These are phyloP conservation scores for Mythimna ferrago DNA, from an alignment of 2,888 invertebrate species.

Conservation along the genomic window DNA sequence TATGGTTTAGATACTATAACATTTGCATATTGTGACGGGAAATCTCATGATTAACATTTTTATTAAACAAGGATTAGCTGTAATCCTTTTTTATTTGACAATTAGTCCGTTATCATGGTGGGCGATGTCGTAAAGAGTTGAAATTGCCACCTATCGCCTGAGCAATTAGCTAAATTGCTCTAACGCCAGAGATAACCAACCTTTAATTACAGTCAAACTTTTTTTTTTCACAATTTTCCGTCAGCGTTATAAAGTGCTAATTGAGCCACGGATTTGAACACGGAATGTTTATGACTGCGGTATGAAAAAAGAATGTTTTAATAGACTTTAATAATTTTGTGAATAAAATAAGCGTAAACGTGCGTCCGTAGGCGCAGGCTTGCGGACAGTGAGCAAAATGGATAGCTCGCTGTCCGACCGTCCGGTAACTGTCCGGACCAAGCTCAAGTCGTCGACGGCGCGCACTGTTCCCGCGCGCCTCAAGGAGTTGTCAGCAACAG, in stretches of 20 bases:
- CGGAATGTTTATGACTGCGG: constrained; percentile 45
- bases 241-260: constrained; percentile 76
- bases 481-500: no score
- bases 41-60: constrained; percentile 90
- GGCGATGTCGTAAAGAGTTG: constrained; percentile 89
- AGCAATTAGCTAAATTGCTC: constrained; percentile 86
- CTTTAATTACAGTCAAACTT: constrained; percentile 76
- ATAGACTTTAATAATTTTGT: constrained; percentile 48
- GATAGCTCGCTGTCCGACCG: no score
- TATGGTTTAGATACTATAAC: constrained; percentile 73
- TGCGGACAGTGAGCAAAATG: no score
- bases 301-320: constrained; percentile 36
- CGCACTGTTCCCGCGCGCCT: no score
- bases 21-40: constrained; percentile 87
- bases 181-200: constrained; percentile 78
- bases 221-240: constrained; percentile 68
- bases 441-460: no score
- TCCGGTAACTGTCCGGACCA: no score
- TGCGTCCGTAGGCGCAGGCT: no score
- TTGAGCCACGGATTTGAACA: constrained; percentile 63
- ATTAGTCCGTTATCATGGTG: constrained; percentile 88
- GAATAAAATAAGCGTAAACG: constrained; percentile 2
- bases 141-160: constrained; percentile 83
- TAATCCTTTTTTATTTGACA: constrained; percentile 91
- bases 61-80: constrained; percentile 89